Evolutionary conservation across 1,140 invertebrate species (phyloP).

Genomic region (Papilio glaucus): DNA sequence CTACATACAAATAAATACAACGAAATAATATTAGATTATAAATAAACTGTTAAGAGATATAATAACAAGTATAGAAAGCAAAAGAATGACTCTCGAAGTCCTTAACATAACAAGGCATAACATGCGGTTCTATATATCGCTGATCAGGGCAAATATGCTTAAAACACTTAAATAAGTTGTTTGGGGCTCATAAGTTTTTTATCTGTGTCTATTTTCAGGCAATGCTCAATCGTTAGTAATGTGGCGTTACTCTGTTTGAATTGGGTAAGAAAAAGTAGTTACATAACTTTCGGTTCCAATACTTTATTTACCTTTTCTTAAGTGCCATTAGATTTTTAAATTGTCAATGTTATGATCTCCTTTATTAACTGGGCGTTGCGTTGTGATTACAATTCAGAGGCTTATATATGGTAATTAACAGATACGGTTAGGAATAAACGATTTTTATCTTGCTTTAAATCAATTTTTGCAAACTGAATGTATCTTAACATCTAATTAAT

Average conservation of each 20-base stretch:
- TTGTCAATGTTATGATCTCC: slow-evolving; percentile 1
- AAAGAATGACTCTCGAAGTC: not conserved
- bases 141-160: no score
- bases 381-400: not conserved
- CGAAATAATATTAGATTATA: not conserved
- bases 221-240: no score
- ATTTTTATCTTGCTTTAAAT: not conserved
- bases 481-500: no score
- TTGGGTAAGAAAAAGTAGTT: no score
- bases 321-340: not conserved
- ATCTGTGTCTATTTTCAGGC: no score
- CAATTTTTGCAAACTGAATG: no score
- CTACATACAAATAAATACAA: not conserved
- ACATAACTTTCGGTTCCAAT: no score
- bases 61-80: not conserved
- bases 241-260: no score
- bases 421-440: not conserved
- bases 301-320: not conserved
- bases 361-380: not conserved
- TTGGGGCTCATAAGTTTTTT: no score
- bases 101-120: no score
- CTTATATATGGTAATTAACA: not conserved
- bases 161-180: no score
- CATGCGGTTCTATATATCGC: no score
- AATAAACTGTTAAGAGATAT: not conserved